Evolutionary conservation across 2,797 vertebrate species (phyloP).

Genomic region (Tinamus major): DNA sequence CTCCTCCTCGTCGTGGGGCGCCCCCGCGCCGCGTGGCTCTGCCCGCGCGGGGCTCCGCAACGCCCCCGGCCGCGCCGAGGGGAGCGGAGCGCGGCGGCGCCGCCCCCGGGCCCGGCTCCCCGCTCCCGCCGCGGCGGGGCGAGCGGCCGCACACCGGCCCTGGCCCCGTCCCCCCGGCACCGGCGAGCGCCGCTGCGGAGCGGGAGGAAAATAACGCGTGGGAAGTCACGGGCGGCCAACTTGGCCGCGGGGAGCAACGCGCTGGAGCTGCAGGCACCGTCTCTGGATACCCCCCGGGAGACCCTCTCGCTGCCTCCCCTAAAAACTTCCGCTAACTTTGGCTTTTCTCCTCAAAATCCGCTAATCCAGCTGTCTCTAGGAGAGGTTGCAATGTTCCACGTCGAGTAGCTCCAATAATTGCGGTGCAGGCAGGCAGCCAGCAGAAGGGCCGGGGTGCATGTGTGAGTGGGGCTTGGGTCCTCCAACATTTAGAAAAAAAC

Average conservation of each 20-base stretch:
- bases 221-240: no score
- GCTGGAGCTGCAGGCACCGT: not conserved
- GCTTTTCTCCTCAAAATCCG: not conserved
- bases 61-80: not conserved
- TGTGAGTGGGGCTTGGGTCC: not conserved
- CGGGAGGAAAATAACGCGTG: no score
- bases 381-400: not conserved
- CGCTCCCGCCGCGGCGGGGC: no score
- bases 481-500: not conserved
- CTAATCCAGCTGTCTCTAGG: not conserved
- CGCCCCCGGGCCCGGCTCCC: no score
- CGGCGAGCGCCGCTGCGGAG: no score
- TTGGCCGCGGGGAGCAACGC: no score
- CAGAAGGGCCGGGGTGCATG: not conserved
- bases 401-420: not conserved
- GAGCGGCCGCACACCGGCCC: no score
- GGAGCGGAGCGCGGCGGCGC: no score
- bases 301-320: not conserved
- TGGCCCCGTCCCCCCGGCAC: no score
- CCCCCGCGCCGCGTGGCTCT: not conserved
- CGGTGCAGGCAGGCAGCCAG: not conserved
- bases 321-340: constrained; percentile 33
- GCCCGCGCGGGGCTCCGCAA: not conserved
- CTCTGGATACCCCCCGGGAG: no score
- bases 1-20: no score